Conservation (phyloP, 2,113 vertebrate species). For the Labeo catla region DNA sequence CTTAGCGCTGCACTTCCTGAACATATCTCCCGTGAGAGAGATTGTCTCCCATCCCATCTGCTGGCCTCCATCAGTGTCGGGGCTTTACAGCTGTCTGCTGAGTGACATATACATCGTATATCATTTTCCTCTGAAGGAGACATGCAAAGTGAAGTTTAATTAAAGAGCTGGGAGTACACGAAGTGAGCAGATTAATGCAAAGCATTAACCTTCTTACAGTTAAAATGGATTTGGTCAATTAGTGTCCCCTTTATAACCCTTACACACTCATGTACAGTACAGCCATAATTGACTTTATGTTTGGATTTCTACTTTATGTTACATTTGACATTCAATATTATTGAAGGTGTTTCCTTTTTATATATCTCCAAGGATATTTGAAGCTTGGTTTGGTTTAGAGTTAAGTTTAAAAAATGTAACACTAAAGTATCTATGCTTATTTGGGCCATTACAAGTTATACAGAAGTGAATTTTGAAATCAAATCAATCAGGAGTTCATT, state of each 20-base stretch:
- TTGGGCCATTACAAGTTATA: background rate
- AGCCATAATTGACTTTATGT: background rate
- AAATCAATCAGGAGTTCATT: background rate
- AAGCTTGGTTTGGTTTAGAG: background rate
- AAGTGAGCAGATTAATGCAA: constrained; percentile 18
- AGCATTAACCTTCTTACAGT: constrained; percentile 9
- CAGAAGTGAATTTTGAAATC: no score
- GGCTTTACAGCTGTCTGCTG: constrained; percentile 14
- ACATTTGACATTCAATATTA: constrained; percentile 1
- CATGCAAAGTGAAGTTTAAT: constrained; percentile 41
- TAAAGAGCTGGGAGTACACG: background rate
- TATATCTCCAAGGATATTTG: background rate
- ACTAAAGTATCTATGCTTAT: background rate
- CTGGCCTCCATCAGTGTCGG: constrained; percentile 25
- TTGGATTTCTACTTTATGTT: background rate
- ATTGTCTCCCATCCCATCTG: constrained; percentile 36
- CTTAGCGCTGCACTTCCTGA: constrained; percentile 58
- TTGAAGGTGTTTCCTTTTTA: background rate
- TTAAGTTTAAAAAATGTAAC: background rate
- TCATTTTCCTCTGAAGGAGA: constrained; percentile 31
- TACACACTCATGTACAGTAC: background rate
- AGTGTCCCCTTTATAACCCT: background rate
- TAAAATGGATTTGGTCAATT: constrained; percentile 7
- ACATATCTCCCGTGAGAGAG: constrained; percentile 50
- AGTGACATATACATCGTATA: constrained; percentile 35